Evolutionary conservation across 2,888 invertebrate genomes (phyloP).

Genomic region (Mythimna ferrago): DNA sequence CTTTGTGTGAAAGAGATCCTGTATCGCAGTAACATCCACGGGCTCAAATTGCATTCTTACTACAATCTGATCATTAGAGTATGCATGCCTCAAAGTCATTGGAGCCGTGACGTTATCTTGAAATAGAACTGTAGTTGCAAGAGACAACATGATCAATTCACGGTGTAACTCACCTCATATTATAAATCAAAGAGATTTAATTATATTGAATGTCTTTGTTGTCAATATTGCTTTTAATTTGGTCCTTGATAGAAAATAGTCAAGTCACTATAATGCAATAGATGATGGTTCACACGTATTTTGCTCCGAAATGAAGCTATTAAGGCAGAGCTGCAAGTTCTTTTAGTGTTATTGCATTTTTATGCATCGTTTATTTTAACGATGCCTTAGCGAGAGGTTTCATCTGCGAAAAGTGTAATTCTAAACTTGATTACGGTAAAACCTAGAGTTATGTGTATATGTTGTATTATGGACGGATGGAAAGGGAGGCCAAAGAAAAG

Average conservation of each 20-base stretch:
- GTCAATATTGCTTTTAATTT: slow-evolving; percentile 9
- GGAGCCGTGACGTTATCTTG: slow-evolving; percentile 16
- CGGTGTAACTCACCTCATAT: slow-evolving; percentile 1
- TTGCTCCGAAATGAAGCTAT: slow-evolving; percentile 36
- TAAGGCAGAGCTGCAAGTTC: not conserved
- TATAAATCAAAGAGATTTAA: too few relatives aligned
- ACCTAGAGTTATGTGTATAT: not conserved
- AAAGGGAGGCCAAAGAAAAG: too few relatives aligned
- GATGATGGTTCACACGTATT: slow-evolving; percentile 8
- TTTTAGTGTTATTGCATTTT: slow-evolving; percentile 34
- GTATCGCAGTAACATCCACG: slow-evolving; percentile 7
- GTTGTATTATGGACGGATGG: too few relatives aligned
- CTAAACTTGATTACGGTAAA: not conserved
- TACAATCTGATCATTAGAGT: slow-evolving; percentile 29
- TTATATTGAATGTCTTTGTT: too few relatives aligned
- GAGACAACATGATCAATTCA: slow-evolving; percentile 7
- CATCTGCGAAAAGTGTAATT: slow-evolving; percentile 6
- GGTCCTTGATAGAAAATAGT: not conserved
- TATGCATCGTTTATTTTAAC: slow-evolving; percentile 26
- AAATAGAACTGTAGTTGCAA: slow-evolving; percentile 13
- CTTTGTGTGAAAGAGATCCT: not conserved
- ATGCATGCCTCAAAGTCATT: slow-evolving; percentile 21
- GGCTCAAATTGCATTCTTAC: slow-evolving; percentile 31
- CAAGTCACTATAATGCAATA: not conserved
- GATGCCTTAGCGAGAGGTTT: not conserved